Evolutionary conservation across 2,888 invertebrate genomes (phyloP).

Genomic region (Andrena haemorrhoa): DNA sequence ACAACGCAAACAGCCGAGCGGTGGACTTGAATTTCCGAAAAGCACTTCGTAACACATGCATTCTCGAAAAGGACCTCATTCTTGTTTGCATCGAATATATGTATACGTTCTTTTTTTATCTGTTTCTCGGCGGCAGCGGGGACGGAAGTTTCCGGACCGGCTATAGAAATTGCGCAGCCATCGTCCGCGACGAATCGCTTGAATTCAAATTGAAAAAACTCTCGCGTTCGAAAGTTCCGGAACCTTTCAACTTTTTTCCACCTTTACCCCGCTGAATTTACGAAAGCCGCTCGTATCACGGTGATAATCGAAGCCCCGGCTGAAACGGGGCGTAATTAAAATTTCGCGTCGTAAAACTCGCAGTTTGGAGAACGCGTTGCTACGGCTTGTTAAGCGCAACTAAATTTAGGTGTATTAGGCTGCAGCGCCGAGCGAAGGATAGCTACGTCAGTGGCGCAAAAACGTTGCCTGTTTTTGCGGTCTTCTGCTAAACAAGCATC

Average conservation of each 20-base stretch:
- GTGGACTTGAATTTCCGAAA: conserved; percentile 56
- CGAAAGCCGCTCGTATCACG: neutral
- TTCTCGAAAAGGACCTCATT: conserved; percentile 35
- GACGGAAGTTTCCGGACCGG: neutral
- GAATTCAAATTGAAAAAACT: conserved; percentile 11
- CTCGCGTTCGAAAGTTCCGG: neutral
- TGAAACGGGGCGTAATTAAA: conserved; percentile 8
- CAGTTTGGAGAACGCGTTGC: neutral
- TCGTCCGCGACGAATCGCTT: neutral
- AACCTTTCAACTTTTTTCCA: neutral
- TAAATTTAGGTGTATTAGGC: conserved; percentile 48
- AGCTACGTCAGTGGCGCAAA: conserved; percentile 26
- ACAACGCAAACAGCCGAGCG: conserved; percentile 28
- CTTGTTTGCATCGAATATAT: conserved; percentile 11
- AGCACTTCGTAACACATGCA: conserved; percentile 36
- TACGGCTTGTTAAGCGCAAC: conserved; percentile 26
- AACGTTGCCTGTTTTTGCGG: conserved; percentile 38
- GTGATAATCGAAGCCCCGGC: neutral
- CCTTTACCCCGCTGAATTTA: neutral
- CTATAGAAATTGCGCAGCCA: neutral
- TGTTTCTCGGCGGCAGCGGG: neutral
- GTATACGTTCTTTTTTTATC: neutral
- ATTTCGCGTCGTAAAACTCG: conserved; percentile 3
- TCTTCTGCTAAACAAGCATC: conserved; percentile 42
- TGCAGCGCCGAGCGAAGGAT: neutral